A percentile compares a stretch with the other conserved stretches of the same genome.
phyloP scores from a whole-genome alignment of 1,140 invertebrate genomes.

The Melanaphis sacchari region DNA sequence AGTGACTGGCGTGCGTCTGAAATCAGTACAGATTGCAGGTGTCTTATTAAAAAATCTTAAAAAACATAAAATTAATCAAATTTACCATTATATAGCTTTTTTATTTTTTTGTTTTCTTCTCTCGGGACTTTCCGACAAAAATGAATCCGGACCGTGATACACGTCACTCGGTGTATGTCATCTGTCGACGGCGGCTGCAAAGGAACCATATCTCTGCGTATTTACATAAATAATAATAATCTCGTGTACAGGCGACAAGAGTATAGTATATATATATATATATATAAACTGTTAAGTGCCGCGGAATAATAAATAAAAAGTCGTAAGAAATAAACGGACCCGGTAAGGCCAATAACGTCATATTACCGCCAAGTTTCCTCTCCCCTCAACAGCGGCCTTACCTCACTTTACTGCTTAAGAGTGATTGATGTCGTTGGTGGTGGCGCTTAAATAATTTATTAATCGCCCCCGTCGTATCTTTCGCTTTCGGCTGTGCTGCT shows the following conservation, averaged over 20 bases:
- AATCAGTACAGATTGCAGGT: not conserved
- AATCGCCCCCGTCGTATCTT: conserved; percentile 20
- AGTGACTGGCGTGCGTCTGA: not conserved
- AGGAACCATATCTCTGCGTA: not conserved
- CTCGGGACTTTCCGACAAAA: not conserved
- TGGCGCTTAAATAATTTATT: conserved; percentile 51
- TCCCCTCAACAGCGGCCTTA: not conserved
- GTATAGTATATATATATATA: too few relatives aligned
- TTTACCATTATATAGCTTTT: not conserved
- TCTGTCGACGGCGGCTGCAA: not conserved
- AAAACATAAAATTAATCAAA: not conserved
- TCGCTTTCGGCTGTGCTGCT: not conserved
- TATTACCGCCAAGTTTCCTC: conserved; percentile 24
- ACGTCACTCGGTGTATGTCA: not conserved
- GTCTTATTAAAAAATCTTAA: not conserved
- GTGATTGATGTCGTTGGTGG: conserved; percentile 52
- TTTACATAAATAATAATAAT: not conserved
- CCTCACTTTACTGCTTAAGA: not conserved
- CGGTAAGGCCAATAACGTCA: conserved; percentile 47
- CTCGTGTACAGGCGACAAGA: not conserved
- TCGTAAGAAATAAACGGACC: not conserved
- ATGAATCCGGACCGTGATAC: conserved; percentile 35
- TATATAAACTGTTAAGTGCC: not conserved
- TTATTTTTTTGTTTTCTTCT: not conserved
- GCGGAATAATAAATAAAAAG: conserved; percentile 39